phyloP scores from a whole-genome alignment of 1,140 invertebrate species.

The Scylla paramamosain region DNA sequence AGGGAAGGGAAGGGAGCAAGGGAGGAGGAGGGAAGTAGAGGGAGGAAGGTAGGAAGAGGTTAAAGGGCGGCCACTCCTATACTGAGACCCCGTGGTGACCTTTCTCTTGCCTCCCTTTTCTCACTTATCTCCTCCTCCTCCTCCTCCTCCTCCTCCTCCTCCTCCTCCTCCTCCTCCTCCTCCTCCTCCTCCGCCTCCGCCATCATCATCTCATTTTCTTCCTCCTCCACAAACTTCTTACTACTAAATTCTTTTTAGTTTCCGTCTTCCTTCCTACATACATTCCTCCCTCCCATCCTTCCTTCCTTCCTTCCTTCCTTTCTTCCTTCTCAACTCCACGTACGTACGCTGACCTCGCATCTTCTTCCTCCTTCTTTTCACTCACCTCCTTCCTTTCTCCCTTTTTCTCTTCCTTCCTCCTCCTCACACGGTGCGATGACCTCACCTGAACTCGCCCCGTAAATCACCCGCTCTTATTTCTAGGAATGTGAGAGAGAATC shows the following conservation, averaged over 20 bases:
- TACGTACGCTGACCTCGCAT: neutral
- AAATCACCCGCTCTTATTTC: neutral
- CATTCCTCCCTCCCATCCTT: neutral
- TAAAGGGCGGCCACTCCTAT: neutral
- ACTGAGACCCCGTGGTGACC: neutral
- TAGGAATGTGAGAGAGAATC: neutral
- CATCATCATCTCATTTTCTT: neutral
- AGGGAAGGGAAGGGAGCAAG: neutral
- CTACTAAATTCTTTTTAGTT: no score
- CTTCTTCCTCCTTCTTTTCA: no score
- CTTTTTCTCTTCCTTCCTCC: neutral
- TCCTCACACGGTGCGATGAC: neutral
- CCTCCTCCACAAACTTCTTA: no score
- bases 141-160: conserved; percentile 18
- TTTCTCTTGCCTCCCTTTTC: neutral
- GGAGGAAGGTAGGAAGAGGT: neutral
- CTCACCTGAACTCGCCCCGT: neutral
- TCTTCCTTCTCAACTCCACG: neutral
- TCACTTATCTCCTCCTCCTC: neutral
- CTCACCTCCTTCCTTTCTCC: neutral
- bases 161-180: conserved; percentile 1
- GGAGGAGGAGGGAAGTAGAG: neutral
- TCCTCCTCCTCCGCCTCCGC: neutral
- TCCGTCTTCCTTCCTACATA: no score
- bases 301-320: neutral